Evolutionary conservation across 53 echinoderm and acorn worm genomes (phyloP), one percentile per base, ranked within the genome.

Genomic region (Astropecten irregularis): DNA sequence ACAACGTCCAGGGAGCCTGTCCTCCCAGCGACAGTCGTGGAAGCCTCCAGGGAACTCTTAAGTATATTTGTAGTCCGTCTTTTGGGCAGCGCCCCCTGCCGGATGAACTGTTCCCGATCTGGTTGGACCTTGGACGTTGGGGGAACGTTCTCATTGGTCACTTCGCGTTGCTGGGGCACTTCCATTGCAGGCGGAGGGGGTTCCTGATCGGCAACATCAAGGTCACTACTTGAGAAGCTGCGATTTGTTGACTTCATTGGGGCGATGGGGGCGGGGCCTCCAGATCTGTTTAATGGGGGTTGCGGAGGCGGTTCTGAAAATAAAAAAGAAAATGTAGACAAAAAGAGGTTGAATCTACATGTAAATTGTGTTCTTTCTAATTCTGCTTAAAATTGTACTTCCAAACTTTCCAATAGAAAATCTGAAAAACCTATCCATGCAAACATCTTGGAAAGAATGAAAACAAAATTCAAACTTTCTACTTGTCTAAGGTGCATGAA

Each of bases 71-170:
- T 55, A 70, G 91, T 42, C 62, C 74, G 74, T 4, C 86, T 92
- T 74, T 97, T 97, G 13, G 99, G 99, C 29, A 97, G 91, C 47
- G 99, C 99, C 69, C 97, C 99, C 66, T 97, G 94, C 26, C 86
- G 83, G 8, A 86, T 76, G 82, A 91, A 93, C 65, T 93, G 83
- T 65, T 93, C 91, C 77, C 86, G 82, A 51, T 93, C 68, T 11
- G 79, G 48, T 62, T 79, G 79, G 73, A 73, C 57, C 69, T 88
- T 66, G 49, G 62, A 27, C 8, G 64, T 74, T 18, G 74, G 38
- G 38, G 74, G 66, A 13, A 76, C 53, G 68, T 68, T 79, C 44
- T 77, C 77, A 81, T 81, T 81, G 47, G 87, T 68, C 35, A 68
- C 51, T 30, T 83, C 88, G 21, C 59, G 69, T 51, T 31, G 52